Percentiles rank a stretch among this genome's conserved stretches.
These are phyloP conservation scores for Holacanthus passer DNA, from an alignment of 2,113 vertebrate genomes.

Conservation along the genomic window DNA sequence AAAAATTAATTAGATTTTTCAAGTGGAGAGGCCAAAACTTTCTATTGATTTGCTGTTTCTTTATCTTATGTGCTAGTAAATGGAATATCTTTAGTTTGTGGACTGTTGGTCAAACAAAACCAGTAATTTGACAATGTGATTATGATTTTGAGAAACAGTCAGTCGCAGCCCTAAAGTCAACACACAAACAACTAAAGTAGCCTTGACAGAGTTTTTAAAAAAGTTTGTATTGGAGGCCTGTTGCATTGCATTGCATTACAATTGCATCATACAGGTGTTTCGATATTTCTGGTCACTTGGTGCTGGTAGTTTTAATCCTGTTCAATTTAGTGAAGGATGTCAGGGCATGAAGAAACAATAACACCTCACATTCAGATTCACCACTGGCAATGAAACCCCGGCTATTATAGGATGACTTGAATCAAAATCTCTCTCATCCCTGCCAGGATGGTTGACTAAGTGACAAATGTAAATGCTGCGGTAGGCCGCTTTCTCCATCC, in stretches of 20 bases:
- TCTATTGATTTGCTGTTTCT: no score
- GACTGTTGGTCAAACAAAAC: not conserved
- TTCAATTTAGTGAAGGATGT: not conserved
- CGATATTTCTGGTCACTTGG: not conserved
- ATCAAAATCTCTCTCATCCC: not conserved
- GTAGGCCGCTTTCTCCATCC: not conserved
- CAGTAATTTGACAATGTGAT: not conserved
- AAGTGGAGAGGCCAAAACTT: no score
- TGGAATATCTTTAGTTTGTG: no score
- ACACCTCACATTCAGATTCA: not conserved
- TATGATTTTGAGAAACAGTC: not conserved
- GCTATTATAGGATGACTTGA: not conserved
- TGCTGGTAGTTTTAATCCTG: not conserved
- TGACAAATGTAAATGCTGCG: conserved; percentile 2
- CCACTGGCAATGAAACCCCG: not conserved
- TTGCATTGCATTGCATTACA: conserved; percentile 13
- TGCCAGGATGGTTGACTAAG: conserved; percentile 2
- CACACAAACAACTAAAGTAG: not conserved
- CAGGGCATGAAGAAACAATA: not conserved
- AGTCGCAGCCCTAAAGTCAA: not conserved
- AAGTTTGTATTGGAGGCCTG: not conserved
- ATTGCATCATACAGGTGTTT: conserved; percentile 36
- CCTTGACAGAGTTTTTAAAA: not conserved
- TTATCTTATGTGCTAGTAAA: no score
- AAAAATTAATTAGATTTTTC: no score